A percentile compares a stretch with the other conserved stretches of the same genome.
These are phyloP conservation scores for Thinocorus orbignyianus DNA, from an alignment of 2,113 vertebrate species.

Conservation along the genomic window DNA sequence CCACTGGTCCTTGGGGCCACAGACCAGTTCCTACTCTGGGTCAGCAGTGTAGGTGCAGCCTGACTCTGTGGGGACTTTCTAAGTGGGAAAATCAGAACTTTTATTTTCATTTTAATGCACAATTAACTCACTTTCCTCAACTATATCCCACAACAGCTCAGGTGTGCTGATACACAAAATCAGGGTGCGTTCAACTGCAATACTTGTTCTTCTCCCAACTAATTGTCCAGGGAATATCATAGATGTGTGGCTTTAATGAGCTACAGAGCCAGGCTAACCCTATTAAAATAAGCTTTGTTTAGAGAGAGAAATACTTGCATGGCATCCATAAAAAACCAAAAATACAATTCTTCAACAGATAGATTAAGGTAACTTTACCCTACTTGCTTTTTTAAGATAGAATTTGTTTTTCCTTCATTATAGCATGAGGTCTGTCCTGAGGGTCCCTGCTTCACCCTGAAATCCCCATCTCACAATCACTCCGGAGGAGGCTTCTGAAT, in stretches of 20 bases:
- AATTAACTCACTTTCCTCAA: background rate
- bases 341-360: background rate
- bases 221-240: background rate
- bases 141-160: background rate
- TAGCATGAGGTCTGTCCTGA: background rate
- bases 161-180: background rate
- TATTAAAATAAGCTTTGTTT: background rate
- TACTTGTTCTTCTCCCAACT: background rate
- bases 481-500: background rate
- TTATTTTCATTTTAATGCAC: background rate
- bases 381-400: background rate
- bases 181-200: background rate
- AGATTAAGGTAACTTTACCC: background rate
- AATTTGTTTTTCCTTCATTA: background rate
- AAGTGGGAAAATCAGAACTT: background rate
- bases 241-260: background rate
- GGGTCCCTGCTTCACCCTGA: background rate
- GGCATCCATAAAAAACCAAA: background rate
- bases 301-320: background rate
- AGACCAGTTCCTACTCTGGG: background rate
- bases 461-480: background rate
- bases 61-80: background rate
- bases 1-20: background rate
- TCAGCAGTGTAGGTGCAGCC: background rate
- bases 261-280: background rate